Conservation (phyloP, 2,797 vertebrate genomes). For the Typhlichthys subterraneus region DNA sequence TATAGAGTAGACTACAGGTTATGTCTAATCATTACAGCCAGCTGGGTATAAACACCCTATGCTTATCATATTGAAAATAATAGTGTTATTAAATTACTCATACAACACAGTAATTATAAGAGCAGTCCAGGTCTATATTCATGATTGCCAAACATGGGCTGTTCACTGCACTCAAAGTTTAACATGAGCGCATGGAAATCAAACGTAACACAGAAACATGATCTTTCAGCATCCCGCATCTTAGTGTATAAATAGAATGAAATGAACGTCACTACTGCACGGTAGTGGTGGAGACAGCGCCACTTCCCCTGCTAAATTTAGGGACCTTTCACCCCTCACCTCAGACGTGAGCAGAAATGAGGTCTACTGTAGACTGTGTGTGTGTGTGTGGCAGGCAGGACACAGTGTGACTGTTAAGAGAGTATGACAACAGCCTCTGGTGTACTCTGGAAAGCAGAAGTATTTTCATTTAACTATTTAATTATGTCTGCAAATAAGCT, state of each 20-base stretch:
- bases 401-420: conserved; percentile 42
- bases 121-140: background rate
- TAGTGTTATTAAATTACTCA: too few relatives aligned
- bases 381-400: conserved; percentile 46
- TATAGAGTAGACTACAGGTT: too few relatives aligned
- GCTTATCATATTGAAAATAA: too few relatives aligned
- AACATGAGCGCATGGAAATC: conserved; percentile 46
- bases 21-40: background rate
- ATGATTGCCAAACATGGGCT: conserved; percentile 32
- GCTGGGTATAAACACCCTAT: background rate
- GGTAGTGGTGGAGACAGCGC: conserved; percentile 68
- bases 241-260: conserved; percentile 76
- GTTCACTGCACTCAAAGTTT: conserved; percentile 16
- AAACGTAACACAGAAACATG: conserved; percentile 71
- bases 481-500: conserved; percentile 3
- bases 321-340: conserved; percentile 61
- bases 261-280: conserved; percentile 73
- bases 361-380: conserved; percentile 54
- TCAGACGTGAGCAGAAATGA: conserved; percentile 47
- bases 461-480: background rate
- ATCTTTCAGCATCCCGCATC: conserved; percentile 67
- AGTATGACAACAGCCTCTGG: conserved; percentile 34
- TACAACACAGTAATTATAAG: background rate
- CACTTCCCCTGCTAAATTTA: conserved; percentile 75
- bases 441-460: conserved; percentile 31